Base-by-base conservation (phyloP, 2,797 vertebrate genomes). In the Diplodus puntazzo region DNA sequence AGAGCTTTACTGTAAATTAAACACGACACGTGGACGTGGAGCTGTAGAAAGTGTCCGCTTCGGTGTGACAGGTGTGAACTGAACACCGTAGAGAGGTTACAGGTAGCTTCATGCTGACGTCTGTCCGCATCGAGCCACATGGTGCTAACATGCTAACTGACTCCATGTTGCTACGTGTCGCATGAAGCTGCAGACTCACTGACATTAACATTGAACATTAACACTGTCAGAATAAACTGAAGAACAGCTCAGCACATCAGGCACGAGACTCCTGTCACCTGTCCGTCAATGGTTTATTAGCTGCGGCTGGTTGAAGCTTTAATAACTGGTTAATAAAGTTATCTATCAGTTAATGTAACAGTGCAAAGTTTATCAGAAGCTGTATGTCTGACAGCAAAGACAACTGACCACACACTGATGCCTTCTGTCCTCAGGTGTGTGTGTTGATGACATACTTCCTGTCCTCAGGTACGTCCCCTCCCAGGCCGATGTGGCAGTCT, bases 401-500 rank as follows among this genome's bases (percentile, higher is more conserved):
- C 8, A 34, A 34, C 34, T 34, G 34, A 34, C 34, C 34, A 34
- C 34, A 34, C 34, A 34, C 30, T 34, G 30, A 34, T 34, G 3
- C 30, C 30, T 34, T 34, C 46, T 48, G 46, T 48, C 16, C 16
- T 9, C 14, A 54, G 53, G 12, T 25, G 49, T 46, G 45, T 2
- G 10, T n/a, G 10, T 12, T 52, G 20, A 16, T n/a, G 11, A 30
- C 1, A 3, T 55, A 17, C 27, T 5, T 17, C 17, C 55, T 48
- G 55, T 14, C 71, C 3, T 14, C 72, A 99, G 98, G 89, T 98
- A 93, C 8, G 97, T 99, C 10, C 97, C 98, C 0, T 99, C 98
- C 1, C 98, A 99, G 91, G 97, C 98, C 0, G 98, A 99, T 0
- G 91, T 98, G 7, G 97, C 94, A 0, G 97, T 99, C 0, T 99